phyloP scores from a whole-genome alignment of 2,113 vertebrate genomes.

The Athene cunicularia region DNA sequence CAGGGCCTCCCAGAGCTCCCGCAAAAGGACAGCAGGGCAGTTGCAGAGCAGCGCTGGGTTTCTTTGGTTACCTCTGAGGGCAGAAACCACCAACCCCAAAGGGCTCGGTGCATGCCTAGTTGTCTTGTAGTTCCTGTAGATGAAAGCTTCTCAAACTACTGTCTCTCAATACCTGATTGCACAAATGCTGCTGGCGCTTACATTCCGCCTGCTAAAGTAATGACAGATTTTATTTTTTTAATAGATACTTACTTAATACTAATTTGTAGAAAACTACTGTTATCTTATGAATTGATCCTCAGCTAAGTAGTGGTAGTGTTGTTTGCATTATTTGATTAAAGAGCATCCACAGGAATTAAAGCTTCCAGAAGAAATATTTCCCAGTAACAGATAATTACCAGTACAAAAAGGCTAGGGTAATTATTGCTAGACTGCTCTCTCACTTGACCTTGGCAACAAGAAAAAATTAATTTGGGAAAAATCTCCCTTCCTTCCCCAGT shows the following conservation, averaged over 20 bases:
- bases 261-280: neutral
- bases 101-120: too few species aligned
- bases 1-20: slow-evolving; percentile 42
- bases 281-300: neutral
- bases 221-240: neutral
- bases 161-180: neutral
- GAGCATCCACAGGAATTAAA: neutral
- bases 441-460: neutral
- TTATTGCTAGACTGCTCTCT: neutral
- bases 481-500: neutral
- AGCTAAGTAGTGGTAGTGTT: neutral
- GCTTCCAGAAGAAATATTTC: neutral
- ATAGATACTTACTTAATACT: neutral
- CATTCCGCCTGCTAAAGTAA: neutral
- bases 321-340: neutral
- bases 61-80: neutral
- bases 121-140: neutral
- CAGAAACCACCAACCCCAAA: neutral
- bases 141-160: neutral
- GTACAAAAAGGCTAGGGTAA: neutral
- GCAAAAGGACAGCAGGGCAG: slow-evolving; percentile 73
- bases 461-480: neutral
- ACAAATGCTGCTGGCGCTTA: neutral
- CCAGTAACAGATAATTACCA: neutral
- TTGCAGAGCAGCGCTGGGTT: slow-evolving; percentile 43